Evolutionary conservation across 92 coral and sea anemone species (phyloP).

Genomic region (Heliopora coerulea): DNA sequence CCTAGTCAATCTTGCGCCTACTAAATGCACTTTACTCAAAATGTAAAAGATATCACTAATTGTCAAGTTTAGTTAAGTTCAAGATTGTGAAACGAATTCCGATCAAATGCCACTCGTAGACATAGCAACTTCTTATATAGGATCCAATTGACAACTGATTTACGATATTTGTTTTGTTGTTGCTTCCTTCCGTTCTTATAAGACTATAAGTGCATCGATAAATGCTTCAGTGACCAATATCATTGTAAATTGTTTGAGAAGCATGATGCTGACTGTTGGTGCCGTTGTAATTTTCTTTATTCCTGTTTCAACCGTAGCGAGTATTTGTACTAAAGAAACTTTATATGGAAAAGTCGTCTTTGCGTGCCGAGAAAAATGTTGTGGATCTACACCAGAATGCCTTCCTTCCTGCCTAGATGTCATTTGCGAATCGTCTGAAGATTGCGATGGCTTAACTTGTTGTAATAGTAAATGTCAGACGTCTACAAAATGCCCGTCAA

Average conservation of each 20-base stretch:
- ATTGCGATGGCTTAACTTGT: conserved; percentile 33
- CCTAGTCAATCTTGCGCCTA: too few species aligned
- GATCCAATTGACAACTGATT: too few species aligned
- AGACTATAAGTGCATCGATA: too few species aligned
- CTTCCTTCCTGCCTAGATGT: conserved; percentile 17
- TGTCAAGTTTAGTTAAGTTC: too few species aligned
- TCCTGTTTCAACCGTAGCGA: neutral
- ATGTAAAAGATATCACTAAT: too few species aligned
- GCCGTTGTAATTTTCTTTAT: neutral
- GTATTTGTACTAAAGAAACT: conserved; percentile 15
- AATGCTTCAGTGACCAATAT: neutral
- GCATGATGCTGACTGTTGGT: neutral
- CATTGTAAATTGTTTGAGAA: neutral
- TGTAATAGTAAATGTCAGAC: conserved; percentile 13
- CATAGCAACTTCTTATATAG: too few species aligned
- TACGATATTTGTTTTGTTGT: too few species aligned
- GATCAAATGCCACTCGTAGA: too few species aligned
- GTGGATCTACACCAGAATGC: neutral
- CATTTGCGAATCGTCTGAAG: conserved; percentile 11
- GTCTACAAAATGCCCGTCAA: neutral
- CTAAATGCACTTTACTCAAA: too few species aligned
- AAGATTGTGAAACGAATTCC: too few species aligned
- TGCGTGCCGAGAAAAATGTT: neutral
- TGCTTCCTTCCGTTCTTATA: too few species aligned
- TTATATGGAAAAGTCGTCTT: neutral